These are phyloP conservation scores for Chloropsis cyanopogon DNA, from an alignment of 2,113 vertebrate species.

Conservation along the genomic window DNA sequence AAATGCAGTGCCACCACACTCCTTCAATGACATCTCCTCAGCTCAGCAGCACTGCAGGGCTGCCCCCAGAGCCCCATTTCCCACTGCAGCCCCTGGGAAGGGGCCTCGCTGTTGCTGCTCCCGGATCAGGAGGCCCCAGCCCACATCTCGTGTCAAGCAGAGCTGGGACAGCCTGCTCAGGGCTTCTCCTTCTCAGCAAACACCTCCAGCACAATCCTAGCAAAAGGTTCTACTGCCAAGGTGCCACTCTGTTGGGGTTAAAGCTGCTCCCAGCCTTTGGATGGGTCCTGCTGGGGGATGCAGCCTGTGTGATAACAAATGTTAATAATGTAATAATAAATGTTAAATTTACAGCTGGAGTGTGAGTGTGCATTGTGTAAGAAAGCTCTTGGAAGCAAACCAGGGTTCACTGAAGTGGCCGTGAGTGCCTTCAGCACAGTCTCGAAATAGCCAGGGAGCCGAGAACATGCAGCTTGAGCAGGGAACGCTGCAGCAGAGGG, in stretches of 20 bases:
- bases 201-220: neutral
- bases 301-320: neutral
- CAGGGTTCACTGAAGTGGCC: neutral
- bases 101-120: neutral
- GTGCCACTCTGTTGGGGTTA: neutral
- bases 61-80: neutral
- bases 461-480: neutral
- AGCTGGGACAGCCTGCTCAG: neutral
- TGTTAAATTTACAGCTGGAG: neutral
- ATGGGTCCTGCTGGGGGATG: neutral
- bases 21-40: neutral
- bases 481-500: neutral
- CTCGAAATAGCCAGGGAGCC: neutral
- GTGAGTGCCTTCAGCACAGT: neutral
- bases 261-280: neutral
- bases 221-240: neutral
- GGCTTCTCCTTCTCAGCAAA: neutral
- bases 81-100: neutral
- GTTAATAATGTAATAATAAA: no score
- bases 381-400: neutral
- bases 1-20: neutral
- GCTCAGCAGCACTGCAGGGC: neutral
- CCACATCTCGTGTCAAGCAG: neutral
- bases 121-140: neutral
- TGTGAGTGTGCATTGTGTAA: neutral